Base-by-base conservation (phyloP, 1,140 invertebrate genomes). In the Epicauta chinensis region DNA sequence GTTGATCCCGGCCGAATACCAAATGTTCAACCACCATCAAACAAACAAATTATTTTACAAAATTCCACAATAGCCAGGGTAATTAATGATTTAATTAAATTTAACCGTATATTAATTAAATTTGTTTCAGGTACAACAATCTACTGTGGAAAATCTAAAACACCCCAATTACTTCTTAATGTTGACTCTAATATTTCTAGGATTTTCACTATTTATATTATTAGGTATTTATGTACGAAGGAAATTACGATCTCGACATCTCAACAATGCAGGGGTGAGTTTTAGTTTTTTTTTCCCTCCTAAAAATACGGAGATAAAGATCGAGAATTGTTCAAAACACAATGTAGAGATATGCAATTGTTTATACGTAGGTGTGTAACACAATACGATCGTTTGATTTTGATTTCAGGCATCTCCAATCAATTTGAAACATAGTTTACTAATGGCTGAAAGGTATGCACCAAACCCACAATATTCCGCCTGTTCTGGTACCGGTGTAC, bases 391-490 rank as follows among this genome's bases (percentile, higher is more conserved):
- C 13, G 5, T 41, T 17, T 6, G 3, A 41, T 6, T 16, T 44
- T 14, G 9, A 16, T 61, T 63, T 29, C 56, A 64, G 63, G 48
- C 58, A 14, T 72, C 75, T 9, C 79, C 79, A 11, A 72, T 79
- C 50, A 77, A 73, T 56, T 63, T 82, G 11, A 80, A 76, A 51
- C 75, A 76, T 55, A 75, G 76, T 45, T 73, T 86, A 38, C 69
- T 88, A 23, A 72, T 84, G 53, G 77, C 81, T 41, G 84, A 87
- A 67, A 75, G 85, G 60, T 89, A 86, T 68, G 82, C 84, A 49
- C 78, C 81, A 56, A 89, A 89, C 74, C 85, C 86, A 32, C 83
- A 87, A 72, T 89, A 89, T 71, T 81, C 82, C 38, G 73, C 74
- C 2, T 78, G 73, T 44, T 62, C 66, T 15, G 16, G 75, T 73